Percentiles rank a stretch among this genome's conserved stretches.
Evolutionary conservation across 1,140 invertebrate genomes (phyloP).

Genomic region (Drosophila grimshawi): DNA sequence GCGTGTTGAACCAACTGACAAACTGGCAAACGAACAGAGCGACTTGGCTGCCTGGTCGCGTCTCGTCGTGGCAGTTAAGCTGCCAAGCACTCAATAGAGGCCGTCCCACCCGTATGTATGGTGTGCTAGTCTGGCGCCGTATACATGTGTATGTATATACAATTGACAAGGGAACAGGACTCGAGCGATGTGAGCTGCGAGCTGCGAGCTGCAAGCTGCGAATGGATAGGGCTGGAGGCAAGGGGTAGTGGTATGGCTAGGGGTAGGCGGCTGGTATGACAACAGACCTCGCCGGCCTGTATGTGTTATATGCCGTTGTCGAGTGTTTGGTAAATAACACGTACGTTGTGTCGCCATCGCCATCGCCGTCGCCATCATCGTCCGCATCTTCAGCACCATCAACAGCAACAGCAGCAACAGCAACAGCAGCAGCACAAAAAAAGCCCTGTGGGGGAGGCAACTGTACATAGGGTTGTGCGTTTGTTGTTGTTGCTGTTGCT

Average conservation of each 20-base stretch:
- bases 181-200: not conserved
- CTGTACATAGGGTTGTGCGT: conserved; percentile 57
- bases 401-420: conserved; percentile 15
- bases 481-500: not conserved
- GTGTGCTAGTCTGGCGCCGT: no score
- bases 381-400: conserved; percentile 46
- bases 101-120: not conserved
- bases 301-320: conserved; percentile 78
- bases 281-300: conserved; percentile 16
- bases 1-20: conserved; percentile 41
- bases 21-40: conserved; percentile 21
- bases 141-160: not conserved
- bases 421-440: not conserved
- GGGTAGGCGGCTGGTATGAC: conserved; percentile 1
- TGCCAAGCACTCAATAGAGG: conserved; percentile 5
- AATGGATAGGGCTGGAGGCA: not conserved
- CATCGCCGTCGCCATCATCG: conserved; percentile 31
- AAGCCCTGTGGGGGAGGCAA: not conserved
- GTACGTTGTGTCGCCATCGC: conserved; percentile 73
- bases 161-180: not conserved
- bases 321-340: conserved; percentile 83
- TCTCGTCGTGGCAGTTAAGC: conserved; percentile 14
- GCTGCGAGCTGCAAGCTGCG: not conserved
- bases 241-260: not conserved
- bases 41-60: conserved; percentile 3